phyloP scores from a whole-genome alignment of 2,888 invertebrate species.

The Trichogramma dendrolimi region DNA sequence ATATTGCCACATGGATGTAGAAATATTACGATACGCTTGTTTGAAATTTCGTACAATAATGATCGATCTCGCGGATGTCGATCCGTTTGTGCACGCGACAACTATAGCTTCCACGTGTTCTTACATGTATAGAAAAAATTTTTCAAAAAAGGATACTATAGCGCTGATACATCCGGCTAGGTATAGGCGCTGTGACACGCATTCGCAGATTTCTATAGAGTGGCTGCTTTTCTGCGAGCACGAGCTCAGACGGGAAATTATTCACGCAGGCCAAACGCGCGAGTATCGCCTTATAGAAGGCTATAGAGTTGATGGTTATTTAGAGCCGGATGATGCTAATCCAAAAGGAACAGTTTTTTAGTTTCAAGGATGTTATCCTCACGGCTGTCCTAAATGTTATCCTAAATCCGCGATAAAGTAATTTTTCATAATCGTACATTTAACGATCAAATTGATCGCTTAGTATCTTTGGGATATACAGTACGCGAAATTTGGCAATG shows the following conservation, averaged over 20 bases:
- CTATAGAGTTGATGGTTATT: constrained; percentile 18
- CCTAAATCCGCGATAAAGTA: background rate
- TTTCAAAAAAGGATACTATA: background rate
- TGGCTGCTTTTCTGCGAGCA: constrained; percentile 1
- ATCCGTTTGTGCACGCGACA: background rate
- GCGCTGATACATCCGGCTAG: background rate
- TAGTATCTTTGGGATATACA: background rate
- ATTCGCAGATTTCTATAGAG: background rate
- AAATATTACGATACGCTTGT: background rate
- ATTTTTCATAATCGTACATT: background rate
- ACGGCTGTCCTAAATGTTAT: constrained; percentile 17
- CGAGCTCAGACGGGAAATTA: background rate
- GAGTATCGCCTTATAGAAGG: constrained; percentile 11
- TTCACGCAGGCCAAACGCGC: constrained; percentile 8
- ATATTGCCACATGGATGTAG: constrained; percentile 1
- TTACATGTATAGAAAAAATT: constrained; percentile 1
- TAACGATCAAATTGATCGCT: background rate
- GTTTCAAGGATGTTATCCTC: constrained; percentile 22
- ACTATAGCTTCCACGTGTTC: constrained; percentile 1
- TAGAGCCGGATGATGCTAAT: constrained; percentile 2
- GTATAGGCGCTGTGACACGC: background rate
- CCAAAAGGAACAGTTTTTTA: constrained; percentile 10
- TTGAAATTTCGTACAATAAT: background rate
- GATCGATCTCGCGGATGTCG: background rate
- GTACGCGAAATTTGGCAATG: constrained; percentile 13